Base-by-base conservation (phyloP, 2,888 invertebrate species). In the Cloeon dipterum region DNA sequence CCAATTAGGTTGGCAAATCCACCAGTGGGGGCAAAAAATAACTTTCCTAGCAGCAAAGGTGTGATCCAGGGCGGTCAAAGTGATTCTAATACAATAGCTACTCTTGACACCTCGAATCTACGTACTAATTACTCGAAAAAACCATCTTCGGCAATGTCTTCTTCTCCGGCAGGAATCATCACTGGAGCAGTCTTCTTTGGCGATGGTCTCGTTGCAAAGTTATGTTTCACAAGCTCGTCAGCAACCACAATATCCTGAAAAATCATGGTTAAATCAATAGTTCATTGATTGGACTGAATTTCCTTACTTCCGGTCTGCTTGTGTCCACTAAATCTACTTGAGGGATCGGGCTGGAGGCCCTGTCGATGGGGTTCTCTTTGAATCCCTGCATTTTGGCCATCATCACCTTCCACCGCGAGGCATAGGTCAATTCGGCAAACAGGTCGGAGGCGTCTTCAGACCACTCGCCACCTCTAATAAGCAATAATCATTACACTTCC, bases 301-400 rank as follows among this genome's bases (percentile, higher is more conserved):
- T 55, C 56, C 48, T 50, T 36, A 36, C 36, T 36, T 36, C 10
- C 18, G 71, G 65, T 41, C 74, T 70, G 39, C 61, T 64, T 38
- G 69, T 66, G 52, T 82, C 76, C 50, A 68, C 74, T 17, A 85
- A 55, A 50, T 74, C 74, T 44, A 88, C 69, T 40, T 74, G 75
- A 26, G 83, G 82, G 46, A 82, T 66, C 11, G 77, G 74, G 23
- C 69, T 73, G 42, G 70, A 71, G 51, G 72, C 72, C 8, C 35
- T 18, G n/a, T 11, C 21, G 5, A 21, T 34, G n/a, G 29, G 7
- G 14, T 29, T 39, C 37, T 42, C 18, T 52, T 68, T 70, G 52
- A 77, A 83, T 1, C 73, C 69, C 38, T 74, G 70, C 14, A 82
- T 74, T 46, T 70, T 69, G 0, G 83, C 81, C 36, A 74, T 66